Percentiles rank a stretch among this genome's conserved stretches.
Conservation (phyloP, 1,140 invertebrate genomes). For the Drepana arcuata region DNA sequence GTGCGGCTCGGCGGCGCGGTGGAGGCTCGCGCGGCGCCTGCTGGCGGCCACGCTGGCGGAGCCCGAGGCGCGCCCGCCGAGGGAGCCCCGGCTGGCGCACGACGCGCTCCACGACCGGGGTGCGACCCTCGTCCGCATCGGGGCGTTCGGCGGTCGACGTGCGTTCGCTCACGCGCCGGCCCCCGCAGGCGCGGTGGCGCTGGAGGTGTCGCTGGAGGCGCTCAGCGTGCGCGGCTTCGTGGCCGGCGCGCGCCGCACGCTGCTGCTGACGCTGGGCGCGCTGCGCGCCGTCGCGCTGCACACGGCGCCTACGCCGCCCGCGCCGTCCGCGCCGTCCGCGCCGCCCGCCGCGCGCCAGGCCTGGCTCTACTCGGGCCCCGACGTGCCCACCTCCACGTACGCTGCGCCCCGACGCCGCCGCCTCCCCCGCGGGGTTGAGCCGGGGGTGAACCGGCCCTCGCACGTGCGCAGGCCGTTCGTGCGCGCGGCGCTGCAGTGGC, state of each 20-base stretch:
- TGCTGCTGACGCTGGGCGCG: constrained; percentile 24
- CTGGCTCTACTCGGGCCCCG: constrained; percentile 43
- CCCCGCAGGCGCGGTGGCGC: constrained; percentile 36
- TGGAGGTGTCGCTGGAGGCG: constrained; percentile 38
- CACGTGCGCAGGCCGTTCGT: constrained; percentile 40
- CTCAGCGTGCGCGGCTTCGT: constrained; percentile 22
- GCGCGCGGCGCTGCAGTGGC: constrained; percentile 30
- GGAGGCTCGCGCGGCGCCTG: constrained; percentile 28
- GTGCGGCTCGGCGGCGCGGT: constrained; percentile 35
- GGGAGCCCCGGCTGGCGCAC: constrained; percentile 21
- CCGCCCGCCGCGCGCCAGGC: no score
- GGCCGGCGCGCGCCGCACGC: constrained; percentile 23
- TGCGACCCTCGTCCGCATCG: no score
- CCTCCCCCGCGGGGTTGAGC: no score
- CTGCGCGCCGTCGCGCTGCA: constrained; percentile 25
- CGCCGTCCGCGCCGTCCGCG: constrained; percentile 28
- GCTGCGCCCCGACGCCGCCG: no score
- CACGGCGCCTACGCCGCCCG: constrained; percentile 45
- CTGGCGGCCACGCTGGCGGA: constrained; percentile 15
- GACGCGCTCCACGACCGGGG: constrained; percentile 44
- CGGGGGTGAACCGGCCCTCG: no score
- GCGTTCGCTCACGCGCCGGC: no score
- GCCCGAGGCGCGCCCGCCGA: constrained; percentile 11
- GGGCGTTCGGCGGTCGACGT: no score
- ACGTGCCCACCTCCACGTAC: constrained; percentile 31